phyloP scores from a whole-genome alignment of 2,113 vertebrate species.

The Thunnus thynnus region DNA sequence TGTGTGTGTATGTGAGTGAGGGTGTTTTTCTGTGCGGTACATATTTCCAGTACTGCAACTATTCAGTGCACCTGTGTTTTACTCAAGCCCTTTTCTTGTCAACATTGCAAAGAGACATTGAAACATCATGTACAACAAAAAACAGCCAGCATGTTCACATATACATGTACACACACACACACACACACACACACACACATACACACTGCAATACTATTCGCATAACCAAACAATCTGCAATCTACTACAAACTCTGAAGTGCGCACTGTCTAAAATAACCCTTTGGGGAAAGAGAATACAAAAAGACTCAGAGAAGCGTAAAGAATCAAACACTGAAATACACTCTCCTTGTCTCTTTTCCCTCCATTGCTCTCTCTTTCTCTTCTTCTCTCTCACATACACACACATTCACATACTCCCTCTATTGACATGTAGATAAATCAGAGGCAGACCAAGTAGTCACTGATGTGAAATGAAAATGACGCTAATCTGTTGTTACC shows the following conservation, averaged over 20 bases:
- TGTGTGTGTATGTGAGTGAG: conserved; percentile 13
- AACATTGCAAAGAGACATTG: conserved; percentile 59
- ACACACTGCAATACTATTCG: conserved; percentile 38
- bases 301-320: conserved; percentile 74
- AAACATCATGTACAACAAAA: conserved; percentile 66
- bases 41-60: conserved; percentile 30
- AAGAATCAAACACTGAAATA: conserved; percentile 78
- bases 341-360: conserved; percentile 59
- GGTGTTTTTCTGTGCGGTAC: background rate
- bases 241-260: conserved; percentile 65
- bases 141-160: conserved; percentile 47
- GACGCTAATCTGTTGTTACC: conserved; percentile 78
- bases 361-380: conserved; percentile 16
- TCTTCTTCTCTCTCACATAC: conserved; percentile 17
- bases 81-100: conserved; percentile 43
- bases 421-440: conserved; percentile 75
- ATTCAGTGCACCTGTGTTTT: conserved; percentile 51
- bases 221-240: conserved; percentile 72
- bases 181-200: conserved; percentile 39
- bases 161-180: conserved; percentile 14
- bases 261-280: conserved; percentile 68
- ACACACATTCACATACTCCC: conserved; percentile 26
- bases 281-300: conserved; percentile 71
- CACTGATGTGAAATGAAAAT: conserved; percentile 79
- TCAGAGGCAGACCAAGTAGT: conserved; percentile 68